These are phyloP conservation scores for Clusia tigrina DNA, from an alignment of 2,888 invertebrate species.

Conservation along the genomic window DNA sequence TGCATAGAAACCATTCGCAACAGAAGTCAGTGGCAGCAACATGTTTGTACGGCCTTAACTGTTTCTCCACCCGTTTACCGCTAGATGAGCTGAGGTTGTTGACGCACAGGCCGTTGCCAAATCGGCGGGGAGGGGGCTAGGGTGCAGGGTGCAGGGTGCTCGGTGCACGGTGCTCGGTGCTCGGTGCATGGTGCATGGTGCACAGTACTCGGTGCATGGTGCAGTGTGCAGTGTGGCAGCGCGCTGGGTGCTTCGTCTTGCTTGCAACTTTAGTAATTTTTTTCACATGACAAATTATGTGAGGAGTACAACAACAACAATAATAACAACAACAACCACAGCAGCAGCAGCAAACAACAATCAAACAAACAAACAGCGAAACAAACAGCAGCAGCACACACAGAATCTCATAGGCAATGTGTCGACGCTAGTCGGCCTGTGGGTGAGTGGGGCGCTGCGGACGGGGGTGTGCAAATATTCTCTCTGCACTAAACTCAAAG, in stretches of 20 bases:
- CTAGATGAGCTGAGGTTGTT: conserved; percentile 29
- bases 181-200: too few species aligned
- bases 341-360: too few species aligned
- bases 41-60: conserved; percentile 16
- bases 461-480: too few species aligned
- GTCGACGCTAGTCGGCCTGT: conserved; percentile 16
- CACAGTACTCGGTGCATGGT: too few species aligned
- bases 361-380: neutral
- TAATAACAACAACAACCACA: conserved; percentile 2
- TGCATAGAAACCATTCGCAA: conserved; percentile 54
- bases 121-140: neutral
- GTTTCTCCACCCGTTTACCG: conserved; percentile 1
- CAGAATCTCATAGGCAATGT: conserved; percentile 29
- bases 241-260: conserved; percentile 18
- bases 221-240: neutral
- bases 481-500: too few species aligned
- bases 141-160: conserved; percentile 3
- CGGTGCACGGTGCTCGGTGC: too few species aligned
- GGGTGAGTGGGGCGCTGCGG: conserved; percentile 4
- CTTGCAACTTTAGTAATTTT: conserved; percentile 59
- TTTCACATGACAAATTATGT: conserved; percentile 60
- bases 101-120: conserved; percentile 22
- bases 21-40: conserved; percentile 43
- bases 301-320: conserved; percentile 36
- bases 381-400: conserved; percentile 31